phyloP scores from a whole-genome alignment of 1,140 invertebrate genomes.

The Ceratina australensis region DNA sequence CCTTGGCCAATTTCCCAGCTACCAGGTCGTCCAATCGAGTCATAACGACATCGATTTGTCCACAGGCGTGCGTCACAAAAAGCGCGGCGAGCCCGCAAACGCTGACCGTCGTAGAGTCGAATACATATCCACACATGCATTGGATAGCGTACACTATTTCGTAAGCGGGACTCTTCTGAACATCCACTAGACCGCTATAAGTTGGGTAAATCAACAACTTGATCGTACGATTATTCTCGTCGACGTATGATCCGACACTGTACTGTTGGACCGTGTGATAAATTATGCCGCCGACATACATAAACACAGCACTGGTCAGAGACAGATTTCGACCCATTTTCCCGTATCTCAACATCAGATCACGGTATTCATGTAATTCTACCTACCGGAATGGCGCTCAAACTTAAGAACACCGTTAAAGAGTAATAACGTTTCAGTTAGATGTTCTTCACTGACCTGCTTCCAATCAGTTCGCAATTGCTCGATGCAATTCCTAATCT shows the following conservation, averaged over 20 bases:
- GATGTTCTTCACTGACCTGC: background rate
- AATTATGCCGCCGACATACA: conserved; percentile 55
- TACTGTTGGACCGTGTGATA: conserved; percentile 52
- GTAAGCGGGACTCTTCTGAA: conserved; percentile 57
- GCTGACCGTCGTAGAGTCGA: conserved; percentile 56
- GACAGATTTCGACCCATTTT: conserved; percentile 44
- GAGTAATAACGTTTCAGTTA: too few relatives aligned
- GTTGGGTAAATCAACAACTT: conserved; percentile 57
- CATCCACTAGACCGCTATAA: conserved; percentile 60
- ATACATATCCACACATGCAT: conserved; percentile 56
- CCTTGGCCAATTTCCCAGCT: background rate
- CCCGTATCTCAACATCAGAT: conserved; percentile 48
- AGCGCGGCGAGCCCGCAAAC: conserved; percentile 61
- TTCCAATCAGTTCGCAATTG: background rate
- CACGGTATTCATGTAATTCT: conserved; percentile 9
- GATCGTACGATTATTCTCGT: conserved; percentile 34
- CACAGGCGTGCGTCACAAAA: conserved; percentile 65
- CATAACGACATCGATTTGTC: conserved; percentile 58
- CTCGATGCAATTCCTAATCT: background rate
- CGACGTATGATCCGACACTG: background rate
- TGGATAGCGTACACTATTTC: conserved; percentile 63
- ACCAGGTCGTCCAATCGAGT: conserved; percentile 3
- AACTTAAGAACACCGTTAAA: background rate
- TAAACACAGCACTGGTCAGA: conserved; percentile 33
- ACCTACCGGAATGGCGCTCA: background rate